Percentiles rank a stretch among this genome's conserved stretches.
Conservation (phyloP, 1,140 invertebrate genomes). For the Orussus abietinus region DNA sequence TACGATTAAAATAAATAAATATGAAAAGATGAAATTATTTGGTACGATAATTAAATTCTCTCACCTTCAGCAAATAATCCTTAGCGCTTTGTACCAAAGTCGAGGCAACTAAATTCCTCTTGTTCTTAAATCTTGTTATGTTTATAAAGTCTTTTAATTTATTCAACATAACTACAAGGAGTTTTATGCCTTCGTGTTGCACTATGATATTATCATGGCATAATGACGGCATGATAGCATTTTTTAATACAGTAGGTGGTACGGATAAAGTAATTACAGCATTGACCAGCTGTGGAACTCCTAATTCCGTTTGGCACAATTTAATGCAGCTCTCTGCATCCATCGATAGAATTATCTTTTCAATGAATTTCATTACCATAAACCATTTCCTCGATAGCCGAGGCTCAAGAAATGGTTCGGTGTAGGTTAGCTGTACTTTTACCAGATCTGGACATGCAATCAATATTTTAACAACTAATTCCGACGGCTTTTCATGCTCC, state of each 20-base stretch:
- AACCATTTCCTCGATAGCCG: conserved; percentile 60
- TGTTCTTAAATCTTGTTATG: too few relatives aligned
- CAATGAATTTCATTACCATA: conserved; percentile 52
- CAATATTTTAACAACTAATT: conserved; percentile 65
- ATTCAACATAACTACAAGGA: conserved; percentile 33
- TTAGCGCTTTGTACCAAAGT: too few relatives aligned
- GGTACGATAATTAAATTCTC: too few relatives aligned
- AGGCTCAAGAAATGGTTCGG: conserved; percentile 60
- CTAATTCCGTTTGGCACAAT: conserved; percentile 23
- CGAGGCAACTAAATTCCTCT: too few relatives aligned
- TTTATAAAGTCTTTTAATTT: conserved; percentile 28
- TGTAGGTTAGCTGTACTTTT: conserved; percentile 57
- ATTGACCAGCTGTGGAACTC: conserved; percentile 31
- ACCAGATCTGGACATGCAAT: conserved; percentile 69
- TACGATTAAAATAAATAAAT: conserved; percentile 10
- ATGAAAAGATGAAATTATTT: too few relatives aligned
- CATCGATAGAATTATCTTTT: conserved; percentile 46
- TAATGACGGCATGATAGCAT: conserved; percentile 30
- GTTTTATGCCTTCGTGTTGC: conserved; percentile 33
- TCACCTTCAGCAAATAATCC: conserved; percentile 34
- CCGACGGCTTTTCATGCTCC: conserved; percentile 60
- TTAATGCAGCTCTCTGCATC: conserved; percentile 29
- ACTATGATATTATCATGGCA: conserved; percentile 28
- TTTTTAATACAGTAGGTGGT: conserved; percentile 35
- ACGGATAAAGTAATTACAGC: conserved; percentile 30